Base-by-base conservation (phyloP, 2,888 invertebrate genomes). In the Drosophila sordidula region DNA sequence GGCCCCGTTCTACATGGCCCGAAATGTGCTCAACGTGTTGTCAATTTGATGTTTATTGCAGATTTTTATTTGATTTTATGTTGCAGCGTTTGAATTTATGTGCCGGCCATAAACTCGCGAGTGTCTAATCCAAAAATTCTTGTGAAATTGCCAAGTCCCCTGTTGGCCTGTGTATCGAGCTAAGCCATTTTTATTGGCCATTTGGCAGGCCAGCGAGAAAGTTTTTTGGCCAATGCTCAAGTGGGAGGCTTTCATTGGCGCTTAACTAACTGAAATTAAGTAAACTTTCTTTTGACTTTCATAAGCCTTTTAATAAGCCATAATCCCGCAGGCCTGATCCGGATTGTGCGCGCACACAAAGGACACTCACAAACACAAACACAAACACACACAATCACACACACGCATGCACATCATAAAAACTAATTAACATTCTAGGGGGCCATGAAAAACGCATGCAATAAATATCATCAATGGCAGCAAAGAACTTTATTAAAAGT, bases 181-280 rank as follows among this genome's bases (percentile, higher is more conserved):
- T 66, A 57, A 69, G 63, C 55, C 71, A 81, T 64, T 87, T 82
- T 87, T 82, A 82, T 82, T 85, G 70, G 74, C 86, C 87, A 87
- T 81, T 81, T 81, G 81, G 85, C 81, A 71, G 62, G 65, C 44
- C 59, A 62, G 44, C 44, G 42, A 51, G 76, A 82, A 75, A 50
- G 34, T 34, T 71, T 86, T 79, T 77, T 83, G 76, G 80, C 71
- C 88, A 87, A 85, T 81, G 73, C 83, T 86, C 83, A 85, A 84
- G 86, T 82, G 86, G 86, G 69, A 80, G 82, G 82, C 71, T 81
- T 87, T 87, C 86, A 76, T 70, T 87, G 83, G 79, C 76, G 88
- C 87, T 86, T 82, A 86, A 77, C 89, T 88, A 84, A 84, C 87
- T 87, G 84, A 87, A 85, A 85, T 85, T 83, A 88, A 88, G 84